Percentiles rank a stretch among this genome's conserved stretches.
phyloP scores from a whole-genome alignment of 2,888 invertebrate genomes.

The Andrena chrysosceles region DNA sequence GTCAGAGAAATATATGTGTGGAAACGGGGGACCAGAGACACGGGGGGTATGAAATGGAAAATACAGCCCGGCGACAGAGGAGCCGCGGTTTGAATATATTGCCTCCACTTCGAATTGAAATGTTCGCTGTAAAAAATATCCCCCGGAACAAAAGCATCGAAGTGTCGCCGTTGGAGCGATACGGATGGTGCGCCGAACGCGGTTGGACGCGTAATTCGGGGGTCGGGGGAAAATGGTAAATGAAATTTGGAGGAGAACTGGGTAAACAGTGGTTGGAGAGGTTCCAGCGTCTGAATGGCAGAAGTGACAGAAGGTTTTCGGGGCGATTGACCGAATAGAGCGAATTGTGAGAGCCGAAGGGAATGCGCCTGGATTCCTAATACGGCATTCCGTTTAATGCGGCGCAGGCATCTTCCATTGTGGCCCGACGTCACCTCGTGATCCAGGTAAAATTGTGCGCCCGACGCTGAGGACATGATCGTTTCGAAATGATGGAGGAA shows the following conservation, averaged over 20 bases:
- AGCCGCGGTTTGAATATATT: neutral
- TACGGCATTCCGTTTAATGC: constrained; percentile 54
- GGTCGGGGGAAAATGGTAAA: neutral
- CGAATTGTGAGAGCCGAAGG: constrained; percentile 51
- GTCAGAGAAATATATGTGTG: neutral
- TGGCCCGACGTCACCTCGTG: constrained; percentile 24
- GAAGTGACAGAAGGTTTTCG: constrained; percentile 30
- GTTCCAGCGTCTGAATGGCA: neutral
- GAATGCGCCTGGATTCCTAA: constrained; percentile 66
- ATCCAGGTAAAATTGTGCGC: constrained; percentile 22
- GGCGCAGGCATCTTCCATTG: constrained; percentile 48
- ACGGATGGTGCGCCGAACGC: too few relatives aligned
- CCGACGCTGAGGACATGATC: constrained; percentile 16
- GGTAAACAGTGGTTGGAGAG: neutral
- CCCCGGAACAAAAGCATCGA: neutral
- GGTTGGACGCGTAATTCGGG: neutral
- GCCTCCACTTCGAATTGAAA: neutral
- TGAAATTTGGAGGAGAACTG: neutral
- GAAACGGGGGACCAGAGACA: neutral
- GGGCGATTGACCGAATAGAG: constrained; percentile 41
- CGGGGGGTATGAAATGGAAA: neutral
- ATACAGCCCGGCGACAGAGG: neutral
- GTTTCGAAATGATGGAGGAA: constrained; percentile 46
- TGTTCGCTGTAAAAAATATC: neutral
- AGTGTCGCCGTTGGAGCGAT: neutral